Evolutionary conservation across 2,797 vertebrate species (phyloP), one percentile per base, ranked within the genome.

Genomic region (Macropus fuliginosus): DNA sequence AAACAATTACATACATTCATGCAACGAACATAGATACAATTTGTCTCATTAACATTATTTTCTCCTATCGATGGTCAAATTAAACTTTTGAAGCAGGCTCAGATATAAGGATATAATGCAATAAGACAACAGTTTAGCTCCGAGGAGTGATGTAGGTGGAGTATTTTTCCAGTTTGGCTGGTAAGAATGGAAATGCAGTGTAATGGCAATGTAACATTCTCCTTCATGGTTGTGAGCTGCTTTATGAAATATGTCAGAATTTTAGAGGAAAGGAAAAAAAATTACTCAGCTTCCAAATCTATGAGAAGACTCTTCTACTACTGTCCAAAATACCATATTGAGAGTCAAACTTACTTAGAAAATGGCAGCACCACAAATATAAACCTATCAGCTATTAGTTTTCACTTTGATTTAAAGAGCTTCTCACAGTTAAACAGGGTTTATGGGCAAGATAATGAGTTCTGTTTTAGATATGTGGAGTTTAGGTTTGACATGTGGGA

Each of bases 121-220:
- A 40, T 46, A 81, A 81, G n/a, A 81, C 66, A 87, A 27, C 18
- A 50, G 24, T 50, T 21, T 34, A 46, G 21, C 9, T 50, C 21
- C 54, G 92, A 92, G 81, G 94, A 92, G 87, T 34, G 54, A 16
- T 54, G n/a, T 92, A 0, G 0, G 55, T 18, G 0, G 59, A 62
- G 55, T 90, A 4, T 91, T 97, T 97, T 95, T 97, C 91, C 95
- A 95, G 34, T 56, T 94, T 97, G 94, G 91, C 96, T 91, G 13
- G 59, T 94, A 55, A 95, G 87, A 91, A 90, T 96, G 95, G 94
- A 96, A 97, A 94, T 18, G 93, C 55, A 91, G 92, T 66, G 89
- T 95, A 93, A 94, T 93, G 40, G 54, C 29, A 93, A 52, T 57
- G 40, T 87, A 87, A 28, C 40, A 50, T 3, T 87, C 40, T 87